A percentile compares a stretch with the other conserved stretches of the same genome.
phyloP scores from a whole-genome alignment of 2,888 invertebrate genomes.

The Caenorhabditis sulstoni region DNA sequence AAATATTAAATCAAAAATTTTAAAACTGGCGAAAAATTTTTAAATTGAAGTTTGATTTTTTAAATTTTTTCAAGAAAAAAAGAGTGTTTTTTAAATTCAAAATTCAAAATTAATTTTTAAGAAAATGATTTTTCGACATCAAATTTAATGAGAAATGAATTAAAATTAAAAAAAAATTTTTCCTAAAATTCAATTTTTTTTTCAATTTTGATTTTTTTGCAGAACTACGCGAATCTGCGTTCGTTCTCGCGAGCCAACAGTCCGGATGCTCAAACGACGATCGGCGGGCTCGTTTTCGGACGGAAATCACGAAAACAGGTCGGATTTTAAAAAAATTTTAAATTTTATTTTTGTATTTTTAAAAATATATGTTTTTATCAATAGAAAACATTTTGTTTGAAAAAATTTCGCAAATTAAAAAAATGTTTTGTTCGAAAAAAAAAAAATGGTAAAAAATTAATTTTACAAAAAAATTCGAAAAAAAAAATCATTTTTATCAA shows the following conservation, averaged over 20 bases:
- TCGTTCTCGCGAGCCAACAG: constrained; percentile 26
- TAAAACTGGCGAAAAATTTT: neutral
- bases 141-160: neutral
- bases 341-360: too few species aligned
- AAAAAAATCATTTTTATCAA: too few species aligned
- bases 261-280: constrained; percentile 23
- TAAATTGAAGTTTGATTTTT: neutral
- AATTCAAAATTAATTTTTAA: neutral
- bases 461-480: too few species aligned
- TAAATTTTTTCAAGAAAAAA: neutral
- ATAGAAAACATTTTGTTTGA: too few species aligned
- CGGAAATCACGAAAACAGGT: constrained; percentile 52
- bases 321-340: neutral
- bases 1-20: neutral
- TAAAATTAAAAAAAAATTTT: too few species aligned
- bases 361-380: too few species aligned
- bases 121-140: too few species aligned
- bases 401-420: neutral
- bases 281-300: constrained; percentile 60
- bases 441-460: too few species aligned
- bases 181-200: too few species aligned
- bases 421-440: too few species aligned
- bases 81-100: neutral
- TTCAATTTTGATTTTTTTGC: neutral
- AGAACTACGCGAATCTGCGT: constrained; percentile 57